phyloP scores from a whole-genome alignment of 2,797 vertebrate species.

The Muscicapa striata region DNA sequence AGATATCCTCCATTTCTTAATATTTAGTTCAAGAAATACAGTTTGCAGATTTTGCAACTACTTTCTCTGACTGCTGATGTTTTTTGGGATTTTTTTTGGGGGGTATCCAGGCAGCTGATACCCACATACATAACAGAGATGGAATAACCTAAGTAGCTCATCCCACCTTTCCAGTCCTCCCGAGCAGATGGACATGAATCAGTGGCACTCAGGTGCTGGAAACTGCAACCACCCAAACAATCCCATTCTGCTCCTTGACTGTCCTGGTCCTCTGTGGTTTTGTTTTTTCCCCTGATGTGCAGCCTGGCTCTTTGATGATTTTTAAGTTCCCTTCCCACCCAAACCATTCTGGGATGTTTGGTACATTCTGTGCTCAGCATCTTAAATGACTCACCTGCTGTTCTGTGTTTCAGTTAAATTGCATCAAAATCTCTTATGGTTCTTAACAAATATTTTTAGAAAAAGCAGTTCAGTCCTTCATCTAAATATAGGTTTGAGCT shows the following conservation, averaged over 20 bases:
- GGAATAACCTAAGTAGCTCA: not conserved
- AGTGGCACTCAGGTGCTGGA: not conserved
- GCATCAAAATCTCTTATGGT: not conserved
- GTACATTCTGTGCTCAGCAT: not conserved
- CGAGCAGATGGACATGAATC: not conserved
- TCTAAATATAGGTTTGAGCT: constrained; percentile 4
- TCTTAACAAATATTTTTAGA: constrained; percentile 29
- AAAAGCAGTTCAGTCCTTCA: not conserved
- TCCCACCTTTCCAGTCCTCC: not conserved
- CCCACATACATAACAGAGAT: not conserved
- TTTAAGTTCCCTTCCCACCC: not conserved
- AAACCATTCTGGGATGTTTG: not conserved
- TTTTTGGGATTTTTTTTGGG: not conserved
- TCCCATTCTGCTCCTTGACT: not conserved
- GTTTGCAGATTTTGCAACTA: not conserved
- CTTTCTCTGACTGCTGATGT: not conserved
- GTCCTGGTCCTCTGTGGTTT: not conserved
- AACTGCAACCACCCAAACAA: not conserved
- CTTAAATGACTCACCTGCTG: not conserved
- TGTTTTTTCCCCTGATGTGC: not conserved
- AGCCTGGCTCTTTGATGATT: not conserved
- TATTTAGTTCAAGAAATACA: not conserved
- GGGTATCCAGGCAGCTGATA: not conserved
- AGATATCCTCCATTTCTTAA: not conserved
- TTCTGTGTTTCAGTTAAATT: not conserved